Evolutionary conservation across 2,888 invertebrate genomes (phyloP), one percentile per base, ranked within the genome.

Genomic region (Ditula angustiorana): DNA sequence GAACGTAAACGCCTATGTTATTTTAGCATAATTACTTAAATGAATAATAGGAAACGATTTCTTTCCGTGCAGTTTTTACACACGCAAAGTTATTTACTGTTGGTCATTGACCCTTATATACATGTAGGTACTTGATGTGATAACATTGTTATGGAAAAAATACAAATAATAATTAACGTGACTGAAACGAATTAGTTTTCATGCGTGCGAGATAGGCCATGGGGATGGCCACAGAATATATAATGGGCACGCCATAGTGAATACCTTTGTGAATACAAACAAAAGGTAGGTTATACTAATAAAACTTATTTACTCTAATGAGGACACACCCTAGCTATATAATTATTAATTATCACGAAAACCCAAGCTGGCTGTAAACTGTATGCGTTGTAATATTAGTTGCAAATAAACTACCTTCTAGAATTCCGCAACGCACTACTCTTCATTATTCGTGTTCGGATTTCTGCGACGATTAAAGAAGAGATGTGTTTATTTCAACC

Each of bases 21-120:
- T 67, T 53, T n/a, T 61, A 62, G 47, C 61, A 53, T 64, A 63
- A 41, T 19, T 7, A 41, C n/a, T 66, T 67, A 55, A 37, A 8
- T n/a, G 28, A 37, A 47, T 52, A 50, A 28, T 61, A 72, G 77
- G 77, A 77, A 77, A 71, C 71, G 74, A 75, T 76, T 77, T 77
- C 75, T 72, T 76, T 76, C 74, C 76, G 71, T 70, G 65, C 68
- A 3, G 10, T 26, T 49, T 53, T 44, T 19, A 19, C 50, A 57
- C 74, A 76, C 73, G 74, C 76, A 69, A 74, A 35, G 13, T 21
- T 49, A 21, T 37, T 53, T 37, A 47, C 26, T 21, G 35, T 26
- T 24, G 47, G 37, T 28, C 37, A 37, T 26, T 35, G 13, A 24
- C 50, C 60, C 41, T 41, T 28, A 28, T 8, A 23, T 8, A 13